Conservation (phyloP, 1,140 invertebrate genomes). For the Conus ventricosus region DNA sequence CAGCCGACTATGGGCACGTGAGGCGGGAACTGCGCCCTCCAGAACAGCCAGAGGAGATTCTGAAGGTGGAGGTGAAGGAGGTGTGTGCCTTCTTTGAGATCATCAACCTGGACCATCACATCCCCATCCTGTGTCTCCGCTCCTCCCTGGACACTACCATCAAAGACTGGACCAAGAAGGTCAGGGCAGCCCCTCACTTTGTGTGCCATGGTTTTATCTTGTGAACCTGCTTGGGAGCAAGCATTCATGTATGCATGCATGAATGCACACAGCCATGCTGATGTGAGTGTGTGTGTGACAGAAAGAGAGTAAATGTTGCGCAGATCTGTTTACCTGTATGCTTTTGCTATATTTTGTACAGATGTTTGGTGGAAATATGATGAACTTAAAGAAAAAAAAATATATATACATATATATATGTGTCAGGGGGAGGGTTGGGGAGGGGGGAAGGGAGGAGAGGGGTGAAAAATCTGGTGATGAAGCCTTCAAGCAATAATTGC, state of each 20-base stretch:
- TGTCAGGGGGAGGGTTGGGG: too few species aligned
- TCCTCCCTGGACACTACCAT: constrained; percentile 78
- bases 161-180: constrained; percentile 82
- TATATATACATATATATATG: too few species aligned
- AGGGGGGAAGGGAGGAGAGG: too few species aligned
- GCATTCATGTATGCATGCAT: background rate
- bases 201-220: background rate
- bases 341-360: too few species aligned
- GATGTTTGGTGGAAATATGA: too few species aligned
- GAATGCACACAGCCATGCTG: too few species aligned
- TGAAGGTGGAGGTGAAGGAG: constrained; percentile 77
- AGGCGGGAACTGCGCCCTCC: constrained; percentile 28
- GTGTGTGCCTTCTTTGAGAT: constrained; percentile 79
- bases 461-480: too few species aligned
- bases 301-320: too few species aligned
- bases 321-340: too few species aligned
- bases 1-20: constrained; percentile 32
- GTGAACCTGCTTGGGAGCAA: background rate
- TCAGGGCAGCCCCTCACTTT: constrained; percentile 45
- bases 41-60: constrained; percentile 75
- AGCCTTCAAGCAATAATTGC: too few species aligned
- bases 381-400: too few species aligned
- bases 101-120: constrained; percentile 75
- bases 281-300: too few species aligned
- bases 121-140: constrained; percentile 77